phyloP scores from a whole-genome alignment of 2,113 vertebrate genomes.

The Silurus meridionalis region DNA sequence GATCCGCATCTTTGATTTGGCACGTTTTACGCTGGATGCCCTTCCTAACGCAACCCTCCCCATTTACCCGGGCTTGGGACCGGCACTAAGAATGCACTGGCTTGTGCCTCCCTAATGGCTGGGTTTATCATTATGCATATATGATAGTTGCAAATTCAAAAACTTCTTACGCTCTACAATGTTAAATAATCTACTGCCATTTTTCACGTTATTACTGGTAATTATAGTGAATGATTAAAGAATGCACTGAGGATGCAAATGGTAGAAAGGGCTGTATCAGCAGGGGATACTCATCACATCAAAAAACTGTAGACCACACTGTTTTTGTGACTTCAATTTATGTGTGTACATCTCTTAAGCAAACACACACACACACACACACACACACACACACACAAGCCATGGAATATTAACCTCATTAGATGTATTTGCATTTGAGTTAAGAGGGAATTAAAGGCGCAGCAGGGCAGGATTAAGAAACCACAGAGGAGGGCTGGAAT shows the following conservation, averaged over 20 bases:
- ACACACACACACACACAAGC: neutral
- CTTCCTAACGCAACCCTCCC: too few relatives aligned
- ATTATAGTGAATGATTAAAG: constrained; percentile 63
- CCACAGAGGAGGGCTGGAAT: constrained; percentile 56
- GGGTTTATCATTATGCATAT: neutral
- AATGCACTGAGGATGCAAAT: constrained; percentile 19
- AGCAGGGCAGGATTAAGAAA: constrained; percentile 65
- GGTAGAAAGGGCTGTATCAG: neutral
- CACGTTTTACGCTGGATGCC: too few relatives aligned
- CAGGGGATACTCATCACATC: neutral
- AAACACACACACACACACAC: constrained; percentile 13
- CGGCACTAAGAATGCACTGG: too few relatives aligned
- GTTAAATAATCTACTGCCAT: constrained; percentile 58
- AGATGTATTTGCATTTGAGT: constrained; percentile 69
- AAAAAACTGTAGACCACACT: neutral
- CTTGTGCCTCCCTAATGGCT: too few relatives aligned
- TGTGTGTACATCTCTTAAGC: neutral
- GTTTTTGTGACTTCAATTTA: constrained; percentile 16
- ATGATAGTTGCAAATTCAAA: constrained; percentile 20
- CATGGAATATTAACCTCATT: constrained; percentile 69
- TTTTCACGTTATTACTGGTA: constrained; percentile 62
- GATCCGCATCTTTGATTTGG: too few relatives aligned
- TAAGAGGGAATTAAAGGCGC: constrained; percentile 67
- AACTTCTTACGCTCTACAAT: constrained; percentile 43
- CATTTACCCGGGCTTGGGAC: too few relatives aligned